Base-by-base conservation (phyloP, 2,113 vertebrate species). In the Myiopsitta monachus region DNA sequence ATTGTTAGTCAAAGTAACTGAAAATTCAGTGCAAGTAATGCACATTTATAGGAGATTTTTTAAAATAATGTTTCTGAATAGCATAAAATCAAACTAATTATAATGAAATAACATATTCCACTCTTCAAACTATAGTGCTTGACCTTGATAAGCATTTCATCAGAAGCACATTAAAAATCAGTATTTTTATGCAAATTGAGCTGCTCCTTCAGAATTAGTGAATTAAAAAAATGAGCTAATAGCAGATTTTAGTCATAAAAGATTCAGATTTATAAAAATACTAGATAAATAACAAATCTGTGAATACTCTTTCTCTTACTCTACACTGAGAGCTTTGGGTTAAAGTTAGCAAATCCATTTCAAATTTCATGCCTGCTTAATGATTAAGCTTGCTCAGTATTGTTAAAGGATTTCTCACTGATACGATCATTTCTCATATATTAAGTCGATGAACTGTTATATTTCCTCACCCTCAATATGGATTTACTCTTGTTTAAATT, bases 61-160 rank as follows among this genome's bases (percentile, higher is more conserved):
- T 30, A 0, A 38, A 87, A 44, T 28, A 74, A 54, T 67, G 19
- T 9, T 54, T 90, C 72, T 61, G n/a, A 95, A 18, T 11, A 46
- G 28, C 44, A 66, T 44, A 62, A 92, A 95, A 88, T 88, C 61
- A 66, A 81, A 67, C 19, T 12, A n/a, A 26, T 90, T 90, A 51
- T 47, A 85, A 23, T 18, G 10, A 87, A 85, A 89, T 79, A 83
- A 43, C 11, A 4, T 30, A 55, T 73, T 87, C 81, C 46, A n/a
- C 26, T 88, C 44, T 63, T 86, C 31, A 86, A 82, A 92, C 87
- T 81, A 70, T 19, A 67, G 75, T 61, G 14, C 23, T 91, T 90
- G 78, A 90, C 94, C 92, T 94, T 88, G 83, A 94, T 76, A 93
- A 94, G 54, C 36, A 64, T 87, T 83, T 87, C 28, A 78, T 73